Base-by-base conservation (phyloP, 1,140 invertebrate genomes). In the Trachymyrmex cornetzi region DNA sequence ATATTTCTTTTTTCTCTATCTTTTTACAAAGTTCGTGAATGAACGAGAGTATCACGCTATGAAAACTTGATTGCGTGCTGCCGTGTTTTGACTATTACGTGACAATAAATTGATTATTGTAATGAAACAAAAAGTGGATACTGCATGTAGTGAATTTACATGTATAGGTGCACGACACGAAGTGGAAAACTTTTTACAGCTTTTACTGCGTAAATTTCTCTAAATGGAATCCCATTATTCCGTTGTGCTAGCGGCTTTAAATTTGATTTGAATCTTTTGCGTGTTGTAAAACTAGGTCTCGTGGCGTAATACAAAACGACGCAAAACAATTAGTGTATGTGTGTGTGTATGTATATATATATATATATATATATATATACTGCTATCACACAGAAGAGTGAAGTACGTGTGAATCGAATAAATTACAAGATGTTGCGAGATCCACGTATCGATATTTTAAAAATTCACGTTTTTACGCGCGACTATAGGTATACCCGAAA, bases 101-200 rank as follows among this genome's bases (percentile, higher is more conserved):
- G 80, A 48, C 19, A 74, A 48, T 84, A 84, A 59, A 84, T 84
- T 74, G 71, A 75, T 84, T 74, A 81, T 27, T 44, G 19, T 50
- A 74, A 84, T 61, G 24, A 84, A 74, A 81, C 66, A 57, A 81
- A 81, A 69, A 81, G 53, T 81, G 30, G 34, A 3, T 38, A 22
- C 57, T 44, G 30, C 64, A 24, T 72, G 66, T 44, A 19, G 34
- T 16, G n/a, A 7, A 19, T 55, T 67, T 80, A 34, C 44, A 81
- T 55, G 48, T 69, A 16, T 55, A 44, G 38, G 38, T 44, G 7
- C 19, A 24, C 0, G 24, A 38, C 24, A 61, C 55, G 69, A 80
- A 81, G 48, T 22, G 16, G 12, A 53, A 22, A 81, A 50, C 67
- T 84, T 50, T 74, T 61, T 48, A n/a, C 55, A 74, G 27, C 27